A percentile compares a stretch with the other conserved stretches of the same genome.
These are phyloP conservation scores for Cyphotilapia sp. DNA, from an alignment of 2,113 vertebrate species.

Conservation along the genomic window DNA sequence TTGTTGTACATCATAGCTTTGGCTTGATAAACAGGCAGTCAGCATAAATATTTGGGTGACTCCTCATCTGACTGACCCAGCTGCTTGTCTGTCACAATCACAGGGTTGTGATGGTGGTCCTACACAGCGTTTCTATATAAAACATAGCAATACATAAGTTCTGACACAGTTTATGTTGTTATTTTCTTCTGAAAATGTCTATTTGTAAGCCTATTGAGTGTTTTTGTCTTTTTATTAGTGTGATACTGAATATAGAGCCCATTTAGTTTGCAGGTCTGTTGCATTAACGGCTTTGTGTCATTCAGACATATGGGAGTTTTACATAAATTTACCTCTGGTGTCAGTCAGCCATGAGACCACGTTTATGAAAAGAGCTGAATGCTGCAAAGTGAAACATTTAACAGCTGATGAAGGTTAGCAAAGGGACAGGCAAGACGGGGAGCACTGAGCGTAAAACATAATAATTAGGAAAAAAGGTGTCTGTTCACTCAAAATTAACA, in stretches of 20 bases:
- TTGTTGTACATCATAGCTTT: background rate
- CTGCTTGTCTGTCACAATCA: background rate
- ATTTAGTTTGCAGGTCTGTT: background rate
- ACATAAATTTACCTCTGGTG: background rate
- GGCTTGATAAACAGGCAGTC: slow-evolving; percentile 23
- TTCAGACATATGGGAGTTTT: background rate
- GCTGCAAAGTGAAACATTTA: background rate
- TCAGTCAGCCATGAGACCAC: background rate
- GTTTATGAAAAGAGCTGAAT: background rate
- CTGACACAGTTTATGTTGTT: background rate
- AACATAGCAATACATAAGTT: background rate
- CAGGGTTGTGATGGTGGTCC: background rate
- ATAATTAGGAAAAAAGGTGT: background rate
- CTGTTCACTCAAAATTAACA: background rate
- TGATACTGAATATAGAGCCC: background rate
- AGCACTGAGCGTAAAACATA: background rate
- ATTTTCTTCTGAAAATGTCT: background rate
- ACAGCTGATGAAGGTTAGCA: background rate
- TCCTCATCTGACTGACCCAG: background rate
- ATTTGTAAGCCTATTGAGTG: background rate
- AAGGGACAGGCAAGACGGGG: background rate
- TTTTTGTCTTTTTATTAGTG: background rate
- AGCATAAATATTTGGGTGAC: slow-evolving; percentile 15
- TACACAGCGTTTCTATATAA: background rate
- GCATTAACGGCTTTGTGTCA: background rate